A percentile compares a stretch with the other conserved stretches of the same genome.
phyloP scores from a whole-genome alignment of 2,888 invertebrate genomes.

The Rutpela maculata region DNA sequence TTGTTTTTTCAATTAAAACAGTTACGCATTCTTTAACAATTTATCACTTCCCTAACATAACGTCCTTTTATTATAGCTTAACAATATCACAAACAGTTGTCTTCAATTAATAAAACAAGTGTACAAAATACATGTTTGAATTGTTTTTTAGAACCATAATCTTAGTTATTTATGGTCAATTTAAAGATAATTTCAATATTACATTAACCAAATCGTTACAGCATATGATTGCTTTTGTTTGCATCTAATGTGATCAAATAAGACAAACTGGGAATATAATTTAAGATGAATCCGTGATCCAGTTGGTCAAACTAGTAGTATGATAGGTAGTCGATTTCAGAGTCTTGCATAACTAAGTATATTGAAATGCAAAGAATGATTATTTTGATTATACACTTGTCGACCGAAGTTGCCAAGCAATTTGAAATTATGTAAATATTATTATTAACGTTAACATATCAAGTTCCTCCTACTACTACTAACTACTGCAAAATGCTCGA shows the following conservation, averaged over 20 bases:
- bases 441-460: constrained; percentile 5
- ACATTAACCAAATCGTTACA: background rate
- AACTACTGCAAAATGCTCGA: background rate
- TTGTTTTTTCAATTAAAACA: too few relatives aligned
- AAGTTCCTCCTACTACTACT: background rate
- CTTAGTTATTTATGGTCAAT: background rate
- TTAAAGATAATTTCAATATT: background rate
- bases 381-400: constrained; percentile 10
- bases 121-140: background rate
- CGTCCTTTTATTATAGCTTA: background rate
- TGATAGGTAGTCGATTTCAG: constrained; percentile 24
- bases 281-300: constrained; percentile 30
- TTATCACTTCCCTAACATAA: background rate
- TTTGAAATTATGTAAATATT: constrained; percentile 13
- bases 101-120: background rate
- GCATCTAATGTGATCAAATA: constrained; percentile 5
- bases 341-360: constrained; percentile 21
- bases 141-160: background rate
- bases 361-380: constrained; percentile 10
- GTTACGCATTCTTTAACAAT: too few relatives aligned
- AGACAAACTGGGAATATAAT: constrained; percentile 11
- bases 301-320: constrained; percentile 7
- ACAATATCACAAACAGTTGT: background rate
- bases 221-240: constrained; percentile 2
- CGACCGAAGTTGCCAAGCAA: background rate